A percentile compares a stretch with the other conserved stretches of the same genome.
phyloP scores from a whole-genome alignment of 2,113 vertebrate species.

The Speoplatyrhinus poulsoni region DNA sequence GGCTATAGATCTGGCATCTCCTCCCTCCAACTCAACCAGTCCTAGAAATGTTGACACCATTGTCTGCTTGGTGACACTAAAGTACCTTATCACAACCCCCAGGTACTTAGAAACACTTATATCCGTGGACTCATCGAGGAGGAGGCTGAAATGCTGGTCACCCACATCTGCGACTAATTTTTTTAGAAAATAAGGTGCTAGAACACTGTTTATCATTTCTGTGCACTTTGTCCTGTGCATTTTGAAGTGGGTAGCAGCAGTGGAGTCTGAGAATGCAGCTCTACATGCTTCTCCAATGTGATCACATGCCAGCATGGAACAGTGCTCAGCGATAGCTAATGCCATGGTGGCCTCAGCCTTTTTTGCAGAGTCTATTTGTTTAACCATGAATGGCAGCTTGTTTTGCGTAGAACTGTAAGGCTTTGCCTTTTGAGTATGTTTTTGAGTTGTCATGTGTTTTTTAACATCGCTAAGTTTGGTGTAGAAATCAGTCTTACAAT shows the following conservation, averaged over 20 bases:
- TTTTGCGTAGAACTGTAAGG: background rate
- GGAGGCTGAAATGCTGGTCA: conserved; percentile 10
- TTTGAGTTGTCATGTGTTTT: conserved; percentile 17
- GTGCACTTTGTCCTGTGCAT: conserved; percentile 2
- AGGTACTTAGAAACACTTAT: conserved; percentile 18
- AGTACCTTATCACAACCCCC: conserved; percentile 30
- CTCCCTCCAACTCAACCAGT: conserved; percentile 38
- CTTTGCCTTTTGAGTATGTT: conserved; percentile 14
- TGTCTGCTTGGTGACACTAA: conserved; percentile 22
- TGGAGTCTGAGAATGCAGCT: conserved; percentile 1
- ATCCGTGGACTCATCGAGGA: conserved; percentile 14
- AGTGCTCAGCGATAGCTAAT: conserved; percentile 6
- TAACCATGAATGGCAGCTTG: background rate
- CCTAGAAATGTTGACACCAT: conserved; percentile 36
- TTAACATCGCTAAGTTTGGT: conserved; percentile 12
- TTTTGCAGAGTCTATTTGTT: background rate
- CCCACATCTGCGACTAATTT: conserved; percentile 2
- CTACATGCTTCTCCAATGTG: conserved; percentile 15
- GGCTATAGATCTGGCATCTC: conserved; percentile 28
- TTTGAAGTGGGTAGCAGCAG: conserved; percentile 12
- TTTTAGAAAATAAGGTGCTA: conserved; percentile 22
- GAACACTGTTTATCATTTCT: background rate
- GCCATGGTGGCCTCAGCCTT: conserved; percentile 8
- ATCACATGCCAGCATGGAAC: conserved; percentile 3
- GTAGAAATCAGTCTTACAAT: conserved; percentile 17